These are phyloP conservation scores for Atractosteus spatula DNA, from an alignment of 2,113 vertebrate genomes.

Conservation along the genomic window DNA sequence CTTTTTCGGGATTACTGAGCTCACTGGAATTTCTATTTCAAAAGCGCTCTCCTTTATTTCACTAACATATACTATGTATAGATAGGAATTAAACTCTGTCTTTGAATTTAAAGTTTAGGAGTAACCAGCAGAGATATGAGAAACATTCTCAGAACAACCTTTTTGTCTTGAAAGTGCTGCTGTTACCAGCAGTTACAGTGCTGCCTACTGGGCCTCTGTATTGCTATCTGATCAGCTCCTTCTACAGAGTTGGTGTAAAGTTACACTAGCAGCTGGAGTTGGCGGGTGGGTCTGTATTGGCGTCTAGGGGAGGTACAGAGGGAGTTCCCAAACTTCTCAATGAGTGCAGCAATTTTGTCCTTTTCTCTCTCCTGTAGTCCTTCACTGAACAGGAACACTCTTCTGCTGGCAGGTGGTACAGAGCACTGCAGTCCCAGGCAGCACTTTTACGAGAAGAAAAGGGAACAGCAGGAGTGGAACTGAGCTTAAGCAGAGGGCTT, in stretches of 20 bases:
- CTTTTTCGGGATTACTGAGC: too few species aligned
- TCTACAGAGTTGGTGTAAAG: constrained; percentile 4
- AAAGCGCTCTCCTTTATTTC: too few species aligned
- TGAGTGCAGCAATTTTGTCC: constrained; percentile 33
- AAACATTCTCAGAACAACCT: too few species aligned
- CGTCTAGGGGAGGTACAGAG: constrained; percentile 32
- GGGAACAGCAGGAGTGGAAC: neutral
- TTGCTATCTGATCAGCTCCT: neutral
- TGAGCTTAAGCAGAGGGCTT: neutral
- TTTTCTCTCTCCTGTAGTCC: constrained; percentile 18
- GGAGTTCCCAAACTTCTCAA: constrained; percentile 54
- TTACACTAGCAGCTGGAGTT: constrained; percentile 13
- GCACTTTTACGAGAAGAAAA: neutral
- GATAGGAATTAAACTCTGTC: too few species aligned
- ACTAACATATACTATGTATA: too few species aligned
- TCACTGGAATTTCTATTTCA: too few species aligned
- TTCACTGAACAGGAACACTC: constrained; percentile 6
- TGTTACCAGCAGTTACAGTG: neutral
- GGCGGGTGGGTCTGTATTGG: constrained; percentile 3
- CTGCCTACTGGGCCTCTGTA: constrained; percentile 3
- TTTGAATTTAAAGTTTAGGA: too few species aligned
- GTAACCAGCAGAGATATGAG: too few species aligned
- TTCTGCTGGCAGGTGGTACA: constrained; percentile 9
- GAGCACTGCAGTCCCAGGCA: neutral
- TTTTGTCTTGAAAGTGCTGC: neutral